Evolutionary conservation across 2,113 vertebrate genomes (phyloP).

Genomic region (Nesogale talazaci): DNA sequence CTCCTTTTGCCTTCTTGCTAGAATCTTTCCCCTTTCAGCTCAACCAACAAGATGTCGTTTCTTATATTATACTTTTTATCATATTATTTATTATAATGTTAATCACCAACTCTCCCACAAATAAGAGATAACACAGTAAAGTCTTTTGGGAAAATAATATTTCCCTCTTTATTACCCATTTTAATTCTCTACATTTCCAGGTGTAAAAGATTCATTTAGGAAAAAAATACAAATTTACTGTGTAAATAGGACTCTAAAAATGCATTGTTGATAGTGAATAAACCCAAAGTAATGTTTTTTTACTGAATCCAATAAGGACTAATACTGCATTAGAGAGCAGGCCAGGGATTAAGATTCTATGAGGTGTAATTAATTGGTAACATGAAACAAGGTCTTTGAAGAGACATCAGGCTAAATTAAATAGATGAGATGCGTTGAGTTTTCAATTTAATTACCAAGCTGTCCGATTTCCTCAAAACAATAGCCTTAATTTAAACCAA

Average conservation of each 20-base stretch:
- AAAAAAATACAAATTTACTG: constrained; percentile 6
- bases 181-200: constrained; percentile 50
- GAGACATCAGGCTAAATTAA: constrained; percentile 54
- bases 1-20: constrained; percentile 60
- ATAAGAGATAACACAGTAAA: background rate
- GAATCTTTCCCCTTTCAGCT: constrained; percentile 60
- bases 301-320: background rate
- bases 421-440: background rate
- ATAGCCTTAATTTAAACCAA: constrained; percentile 57
- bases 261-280: constrained; percentile 32
- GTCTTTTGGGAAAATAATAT: background rate
- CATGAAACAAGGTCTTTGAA: constrained; percentile 41
- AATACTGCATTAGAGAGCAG: constrained; percentile 4
- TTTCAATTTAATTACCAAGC: constrained; percentile 53
- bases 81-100: background rate
- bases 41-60: constrained; percentile 51
- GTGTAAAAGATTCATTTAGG: background rate
- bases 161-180: constrained; percentile 32
- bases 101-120: background rate
- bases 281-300: background rate
- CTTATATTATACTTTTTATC: constrained; percentile 32
- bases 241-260: constrained; percentile 32
- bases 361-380: constrained; percentile 15
- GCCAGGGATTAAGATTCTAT: background rate
- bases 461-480: constrained; percentile 50